Conservation (phyloP, 2,797 vertebrate species). For the Xyrichtys novacula region DNA sequence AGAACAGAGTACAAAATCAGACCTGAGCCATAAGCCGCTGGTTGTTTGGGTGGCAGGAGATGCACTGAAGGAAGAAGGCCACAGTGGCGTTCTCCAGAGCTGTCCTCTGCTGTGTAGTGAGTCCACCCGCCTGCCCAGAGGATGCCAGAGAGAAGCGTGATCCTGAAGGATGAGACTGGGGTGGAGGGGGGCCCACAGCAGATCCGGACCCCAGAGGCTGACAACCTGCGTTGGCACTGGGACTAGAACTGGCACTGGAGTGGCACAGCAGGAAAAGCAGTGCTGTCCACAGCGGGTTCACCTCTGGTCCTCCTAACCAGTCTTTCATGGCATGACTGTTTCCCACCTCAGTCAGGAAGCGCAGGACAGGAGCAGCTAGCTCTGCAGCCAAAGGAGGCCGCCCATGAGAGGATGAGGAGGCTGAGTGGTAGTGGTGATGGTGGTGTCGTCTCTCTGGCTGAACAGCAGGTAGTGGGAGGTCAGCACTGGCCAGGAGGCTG, state of each 20-base stretch:
- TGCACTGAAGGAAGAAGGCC: slow-evolving; percentile 98
- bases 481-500: slow-evolving; percentile 89
- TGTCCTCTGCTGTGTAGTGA: slow-evolving; percentile 97
- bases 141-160: slow-evolving; percentile 87
- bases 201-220: slow-evolving; percentile 50
- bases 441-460: slow-evolving; percentile 89
- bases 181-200: slow-evolving; percentile 14
- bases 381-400: slow-evolving; percentile 91
- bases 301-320: slow-evolving; percentile 98
- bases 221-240: slow-evolving; percentile 60
- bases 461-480: slow-evolving; percentile 87
- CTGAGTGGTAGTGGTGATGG: slow-evolving; percentile 85
- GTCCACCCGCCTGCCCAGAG: slow-evolving; percentile 83
- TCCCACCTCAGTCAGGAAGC: slow-evolving; percentile 97
- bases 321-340: slow-evolving; percentile 99
- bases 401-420: slow-evolving; percentile 67
- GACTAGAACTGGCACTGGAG: slow-evolving; percentile 90
- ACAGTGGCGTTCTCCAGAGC: slow-evolving; percentile 97
- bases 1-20: not conserved
- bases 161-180: slow-evolving; percentile 81
- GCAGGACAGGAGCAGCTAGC: slow-evolving; percentile 94
- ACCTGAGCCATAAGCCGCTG: slow-evolving; percentile 99
- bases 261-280: slow-evolving; percentile 97
- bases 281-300: slow-evolving; percentile 96
- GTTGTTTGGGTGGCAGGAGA: slow-evolving; percentile 98